phyloP scores from a whole-genome alignment of 1,140 invertebrate genomes.

The Drosophila mayri region DNA sequence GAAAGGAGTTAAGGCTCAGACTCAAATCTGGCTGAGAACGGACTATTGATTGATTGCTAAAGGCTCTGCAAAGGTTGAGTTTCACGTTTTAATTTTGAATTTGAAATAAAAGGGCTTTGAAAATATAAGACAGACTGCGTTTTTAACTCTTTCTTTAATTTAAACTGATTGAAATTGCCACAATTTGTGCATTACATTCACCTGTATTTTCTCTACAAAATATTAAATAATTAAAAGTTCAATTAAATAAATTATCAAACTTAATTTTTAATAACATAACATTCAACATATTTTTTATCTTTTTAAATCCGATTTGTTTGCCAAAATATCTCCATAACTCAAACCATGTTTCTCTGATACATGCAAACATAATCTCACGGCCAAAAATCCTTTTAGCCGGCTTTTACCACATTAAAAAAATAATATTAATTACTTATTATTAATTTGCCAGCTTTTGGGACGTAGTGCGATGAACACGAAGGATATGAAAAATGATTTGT shows the following conservation, averaged over 20 bases:
- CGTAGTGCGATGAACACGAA: conserved; percentile 37
- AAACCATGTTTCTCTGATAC: conserved; percentile 3
- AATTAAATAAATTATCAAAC: too few species aligned
- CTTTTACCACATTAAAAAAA: conserved; percentile 14
- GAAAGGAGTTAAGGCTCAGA: conserved; percentile 8
- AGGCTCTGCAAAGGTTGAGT: background rate
- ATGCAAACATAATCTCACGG: background rate
- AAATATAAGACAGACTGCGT: background rate
- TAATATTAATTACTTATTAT: conserved; percentile 81
- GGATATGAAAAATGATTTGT: conserved; percentile 81
- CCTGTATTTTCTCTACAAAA: background rate
- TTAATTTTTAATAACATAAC: too few species aligned
- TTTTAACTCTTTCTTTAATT: background rate
- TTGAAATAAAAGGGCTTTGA: background rate
- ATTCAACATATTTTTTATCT: too few species aligned
- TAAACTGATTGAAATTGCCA: too few species aligned
- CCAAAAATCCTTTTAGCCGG: conserved; percentile 5
- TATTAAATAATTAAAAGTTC: too few species aligned
- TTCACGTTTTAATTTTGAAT: background rate
- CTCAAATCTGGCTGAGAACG: background rate
- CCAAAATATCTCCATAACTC: conserved; percentile 21
- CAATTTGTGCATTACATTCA: too few species aligned
- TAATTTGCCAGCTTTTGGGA: conserved; percentile 67
- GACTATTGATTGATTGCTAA: background rate
- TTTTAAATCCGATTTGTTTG: background rate